Conservation (phyloP, 2,888 invertebrate genomes). For the Meta bourneti region DNA sequence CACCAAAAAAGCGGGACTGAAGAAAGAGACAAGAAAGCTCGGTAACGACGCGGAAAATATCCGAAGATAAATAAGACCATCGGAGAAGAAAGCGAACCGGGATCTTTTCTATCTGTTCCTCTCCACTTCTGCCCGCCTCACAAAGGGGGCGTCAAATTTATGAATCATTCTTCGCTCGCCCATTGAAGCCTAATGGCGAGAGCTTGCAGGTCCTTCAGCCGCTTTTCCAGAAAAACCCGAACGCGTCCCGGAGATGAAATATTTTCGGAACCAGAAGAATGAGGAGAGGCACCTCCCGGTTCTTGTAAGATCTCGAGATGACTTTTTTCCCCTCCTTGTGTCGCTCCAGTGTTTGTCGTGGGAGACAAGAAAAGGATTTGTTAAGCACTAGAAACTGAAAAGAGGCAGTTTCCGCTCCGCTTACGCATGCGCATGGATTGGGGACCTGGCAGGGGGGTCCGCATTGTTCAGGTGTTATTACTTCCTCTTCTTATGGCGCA, state of each 20-base stretch:
- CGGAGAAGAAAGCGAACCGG: constrained; percentile 41
- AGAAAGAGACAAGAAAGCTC: not conserved
- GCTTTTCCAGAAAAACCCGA: constrained; percentile 23
- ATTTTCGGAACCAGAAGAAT: constrained; percentile 51
- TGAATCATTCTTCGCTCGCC: constrained; percentile 67
- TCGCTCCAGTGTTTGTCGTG: constrained; percentile 49
- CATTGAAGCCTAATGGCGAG: constrained; percentile 65
- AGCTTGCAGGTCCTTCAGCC: constrained; percentile 41
- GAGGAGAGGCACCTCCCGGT: constrained; percentile 8
- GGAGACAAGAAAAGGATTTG: constrained; percentile 70
- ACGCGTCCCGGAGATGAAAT: constrained; percentile 55
- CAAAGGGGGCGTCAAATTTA: constrained; percentile 68
- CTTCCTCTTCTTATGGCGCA: constrained; percentile 33
- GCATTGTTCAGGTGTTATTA: constrained; percentile 40
- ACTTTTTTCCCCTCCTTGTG: constrained; percentile 40
- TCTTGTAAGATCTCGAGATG: constrained; percentile 64
- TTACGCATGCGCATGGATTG: constrained; percentile 16
- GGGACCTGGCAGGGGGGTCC: not conserved
- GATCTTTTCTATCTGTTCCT: constrained; percentile 52
- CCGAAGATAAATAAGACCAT: constrained; percentile 62
- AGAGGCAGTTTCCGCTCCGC: constrained; percentile 54
- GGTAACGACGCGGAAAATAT: constrained; percentile 67
- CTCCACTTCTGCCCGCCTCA: constrained; percentile 42
- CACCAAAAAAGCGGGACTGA: not conserved
- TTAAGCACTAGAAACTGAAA: constrained; percentile 57